Base-by-base conservation (phyloP, 1,140 invertebrate species). In the Calliphora vicina region DNA sequence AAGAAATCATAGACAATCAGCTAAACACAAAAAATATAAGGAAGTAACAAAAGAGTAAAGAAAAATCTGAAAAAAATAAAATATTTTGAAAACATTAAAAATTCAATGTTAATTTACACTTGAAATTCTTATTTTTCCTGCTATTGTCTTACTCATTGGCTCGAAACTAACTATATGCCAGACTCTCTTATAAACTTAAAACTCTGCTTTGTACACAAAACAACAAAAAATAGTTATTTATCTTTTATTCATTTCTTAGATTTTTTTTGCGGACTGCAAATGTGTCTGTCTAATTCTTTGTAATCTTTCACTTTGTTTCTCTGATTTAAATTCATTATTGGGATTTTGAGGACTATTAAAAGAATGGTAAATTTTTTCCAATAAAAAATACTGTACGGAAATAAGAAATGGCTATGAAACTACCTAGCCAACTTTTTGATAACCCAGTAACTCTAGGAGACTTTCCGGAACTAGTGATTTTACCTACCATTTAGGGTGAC, bases 41-140 rank as follows among this genome's bases (percentile, higher is more conserved):
- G 12, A 50, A 50, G 5, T 10, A 35, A 35, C 1, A 35, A 10
- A 57, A 57, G 12, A 17, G 45, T 13, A 78, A 1, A 29, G 9
- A n/a, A 27, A 81, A 8, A 29, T 57, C 57, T n/a, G n/a, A 82
- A 78, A 35, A 78, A 78, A 78, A 78, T n/a, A 43, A 78, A 35
- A 6, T 2, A 2, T 2, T 35, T 6, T 78, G 4, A 13, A 42
- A 43, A 82, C 57, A 61, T 82, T 72, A 72, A 72, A 61, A 71
- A 82, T 82, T 82, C 81, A 82, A 82, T 82, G 81, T 82, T 82
- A 82, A 72, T 82, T 82, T 82, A 71, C 81, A 82, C 81, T 82
- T 72, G 81, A 82, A 72, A 72, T 72, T 71, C n/a, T 43, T 61
- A 29, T 81, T 25, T 61, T 61, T 61, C 35, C 26, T 29, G 10